Evolutionary conservation across 2,113 vertebrate genomes (phyloP).

Genomic region (Petroica traversi): DNA sequence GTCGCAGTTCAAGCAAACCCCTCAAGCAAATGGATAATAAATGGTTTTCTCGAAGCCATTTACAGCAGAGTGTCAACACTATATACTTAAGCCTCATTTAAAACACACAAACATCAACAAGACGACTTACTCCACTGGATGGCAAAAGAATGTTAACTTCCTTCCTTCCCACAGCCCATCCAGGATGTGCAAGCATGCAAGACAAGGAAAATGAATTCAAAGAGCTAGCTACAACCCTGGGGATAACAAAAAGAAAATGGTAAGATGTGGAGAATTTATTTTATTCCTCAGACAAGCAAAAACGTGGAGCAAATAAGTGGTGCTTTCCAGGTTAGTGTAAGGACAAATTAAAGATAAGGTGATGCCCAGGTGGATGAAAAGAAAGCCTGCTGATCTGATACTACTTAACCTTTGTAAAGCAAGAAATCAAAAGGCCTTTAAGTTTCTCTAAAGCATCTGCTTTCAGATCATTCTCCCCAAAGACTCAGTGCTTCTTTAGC

Average conservation of each 20-base stretch:
- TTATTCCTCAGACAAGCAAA: neutral
- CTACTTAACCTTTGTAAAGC: neutral
- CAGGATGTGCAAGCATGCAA: neutral
- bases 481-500: neutral
- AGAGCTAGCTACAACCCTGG: neutral
- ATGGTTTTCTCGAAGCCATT: neutral
- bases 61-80: neutral
- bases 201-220: neutral
- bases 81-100: neutral
- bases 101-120: neutral
- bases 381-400: neutral
- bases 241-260: neutral
- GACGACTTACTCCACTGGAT: neutral
- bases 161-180: neutral
- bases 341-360: neutral
- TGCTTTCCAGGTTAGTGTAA: neutral
- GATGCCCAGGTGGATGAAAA: neutral
- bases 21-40: slow-evolving; percentile 12
- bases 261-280: neutral
- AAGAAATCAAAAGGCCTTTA: neutral
- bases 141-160: neutral
- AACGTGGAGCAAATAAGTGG: neutral
- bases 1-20: neutral
- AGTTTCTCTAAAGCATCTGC: neutral
- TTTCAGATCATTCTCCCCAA: neutral